A percentile compares a stretch with the other conserved stretches of the same genome.
phyloP scores from a whole-genome alignment of 2,797 vertebrate species.

The Xenops minutus region DNA sequence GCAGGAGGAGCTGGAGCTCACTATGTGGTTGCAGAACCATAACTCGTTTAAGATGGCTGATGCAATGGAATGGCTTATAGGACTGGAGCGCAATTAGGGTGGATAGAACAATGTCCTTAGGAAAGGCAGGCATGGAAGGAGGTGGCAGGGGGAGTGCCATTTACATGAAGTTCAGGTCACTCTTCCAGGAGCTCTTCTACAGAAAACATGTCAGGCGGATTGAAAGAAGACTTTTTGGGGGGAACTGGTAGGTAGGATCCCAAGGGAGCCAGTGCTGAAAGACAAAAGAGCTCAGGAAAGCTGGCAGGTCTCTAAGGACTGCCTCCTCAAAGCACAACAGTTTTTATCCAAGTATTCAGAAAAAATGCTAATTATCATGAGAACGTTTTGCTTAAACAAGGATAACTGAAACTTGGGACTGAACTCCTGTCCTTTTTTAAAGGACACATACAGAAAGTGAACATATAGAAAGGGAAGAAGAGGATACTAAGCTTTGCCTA shows the following conservation, averaged over 20 bases:
- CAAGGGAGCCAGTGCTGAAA: neutral
- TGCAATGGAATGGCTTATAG: neutral
- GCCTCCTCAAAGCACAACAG: neutral
- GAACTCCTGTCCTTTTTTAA: neutral
- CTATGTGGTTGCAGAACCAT: rapidly evolving
- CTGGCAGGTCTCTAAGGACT: neutral
- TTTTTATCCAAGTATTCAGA: neutral
- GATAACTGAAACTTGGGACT: neutral
- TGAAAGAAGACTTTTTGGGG: neutral
- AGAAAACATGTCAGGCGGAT: neutral
- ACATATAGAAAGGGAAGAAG: neutral
- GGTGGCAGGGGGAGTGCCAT: neutral
- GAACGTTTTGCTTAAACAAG: neutral
- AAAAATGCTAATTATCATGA: neutral
- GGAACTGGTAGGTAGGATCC: neutral
- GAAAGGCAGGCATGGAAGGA: neutral
- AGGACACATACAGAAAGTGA: neutral
- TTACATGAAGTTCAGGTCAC: neutral
- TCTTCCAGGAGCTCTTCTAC: neutral
- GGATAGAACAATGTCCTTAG: neutral
- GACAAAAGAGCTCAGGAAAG: neutral
- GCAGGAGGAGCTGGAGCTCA: neutral
- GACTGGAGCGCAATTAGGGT: neutral
- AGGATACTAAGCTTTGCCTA: neutral
- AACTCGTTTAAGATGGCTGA: neutral